Conservation (phyloP, 1,140 invertebrate species). For the Leguminivora glycinivorella region DNA sequence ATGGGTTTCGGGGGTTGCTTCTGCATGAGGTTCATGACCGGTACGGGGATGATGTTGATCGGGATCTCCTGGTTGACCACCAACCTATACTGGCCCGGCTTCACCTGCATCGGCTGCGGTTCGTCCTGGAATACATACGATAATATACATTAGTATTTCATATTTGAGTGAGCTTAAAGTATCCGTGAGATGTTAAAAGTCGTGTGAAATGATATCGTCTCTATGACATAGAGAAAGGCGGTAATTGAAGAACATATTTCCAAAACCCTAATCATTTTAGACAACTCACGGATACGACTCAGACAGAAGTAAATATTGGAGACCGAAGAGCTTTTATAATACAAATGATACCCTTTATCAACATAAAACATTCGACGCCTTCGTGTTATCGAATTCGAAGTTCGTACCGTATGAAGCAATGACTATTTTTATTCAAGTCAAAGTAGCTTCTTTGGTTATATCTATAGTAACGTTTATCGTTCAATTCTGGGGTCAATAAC, state of each 20-base stretch:
- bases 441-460: too few relatives aligned
- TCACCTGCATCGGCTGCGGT: constrained; percentile 44
- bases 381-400: too few relatives aligned
- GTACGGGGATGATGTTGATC: constrained; percentile 51
- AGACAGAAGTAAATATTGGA: background rate
- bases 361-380: background rate
- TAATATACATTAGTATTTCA: constrained; percentile 38
- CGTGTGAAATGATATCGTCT: background rate
- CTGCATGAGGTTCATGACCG: constrained; percentile 64
- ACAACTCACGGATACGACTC: background rate
- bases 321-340: background rate
- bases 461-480: too few relatives aligned
- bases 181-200: background rate
- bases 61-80: constrained; percentile 49
- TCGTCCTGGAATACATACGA: constrained; percentile 57
- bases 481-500: too few relatives aligned
- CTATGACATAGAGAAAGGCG: background rate
- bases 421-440: too few relatives aligned
- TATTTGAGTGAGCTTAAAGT: background rate
- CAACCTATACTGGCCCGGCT: constrained; percentile 34
- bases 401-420: too few relatives aligned
- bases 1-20: constrained; percentile 37
- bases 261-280: background rate
- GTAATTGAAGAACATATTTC: background rate
- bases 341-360: background rate